A percentile compares a stretch with the other conserved stretches of the same genome.
Evolutionary conservation across 2,888 invertebrate genomes (phyloP).

Genomic region (Mesochorus sp.): DNA sequence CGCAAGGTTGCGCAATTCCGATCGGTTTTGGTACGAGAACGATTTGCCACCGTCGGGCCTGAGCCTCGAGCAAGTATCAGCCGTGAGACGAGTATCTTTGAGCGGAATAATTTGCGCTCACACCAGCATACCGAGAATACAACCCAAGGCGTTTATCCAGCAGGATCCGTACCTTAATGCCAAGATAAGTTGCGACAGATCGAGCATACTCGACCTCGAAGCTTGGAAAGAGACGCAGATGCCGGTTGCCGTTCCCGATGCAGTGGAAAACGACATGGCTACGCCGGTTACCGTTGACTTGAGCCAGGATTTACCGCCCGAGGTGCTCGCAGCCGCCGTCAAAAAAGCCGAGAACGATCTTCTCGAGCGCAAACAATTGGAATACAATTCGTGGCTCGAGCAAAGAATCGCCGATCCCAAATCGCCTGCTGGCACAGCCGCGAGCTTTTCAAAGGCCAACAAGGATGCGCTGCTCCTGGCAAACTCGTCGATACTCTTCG

Average conservation of each 20-base stretch:
- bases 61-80: slow-evolving; percentile 89
- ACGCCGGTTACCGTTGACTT: slow-evolving; percentile 56
- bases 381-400: slow-evolving; percentile 90
- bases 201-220: slow-evolving; percentile 86
- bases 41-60: slow-evolving; percentile 95
- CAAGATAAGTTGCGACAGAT: slow-evolving; percentile 88
- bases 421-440: slow-evolving; percentile 93
- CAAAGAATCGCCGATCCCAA: slow-evolving; percentile 88
- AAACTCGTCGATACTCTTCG: slow-evolving; percentile 93
- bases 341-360: slow-evolving; percentile 91
- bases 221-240: slow-evolving; percentile 87
- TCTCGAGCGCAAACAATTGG: slow-evolving; percentile 89
- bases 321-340: slow-evolving; percentile 89
- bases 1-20: slow-evolving; percentile 90
- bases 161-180: slow-evolving; percentile 93
- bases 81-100: slow-evolving; percentile 90
- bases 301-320: slow-evolving; percentile 87
- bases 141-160: slow-evolving; percentile 92
- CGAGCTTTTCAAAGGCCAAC: slow-evolving; percentile 95
- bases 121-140: slow-evolving; percentile 88
- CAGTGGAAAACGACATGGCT: slow-evolving; percentile 74
- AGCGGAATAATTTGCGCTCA: slow-evolving; percentile 91
- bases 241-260: slow-evolving; percentile 67
- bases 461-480: slow-evolving; percentile 91
- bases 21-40: slow-evolving; percentile 98